Evolutionary conservation across 2,797 vertebrate species (phyloP), one percentile per base, ranked within the genome.

Genomic region (Ambastaia sidthimunki): DNA sequence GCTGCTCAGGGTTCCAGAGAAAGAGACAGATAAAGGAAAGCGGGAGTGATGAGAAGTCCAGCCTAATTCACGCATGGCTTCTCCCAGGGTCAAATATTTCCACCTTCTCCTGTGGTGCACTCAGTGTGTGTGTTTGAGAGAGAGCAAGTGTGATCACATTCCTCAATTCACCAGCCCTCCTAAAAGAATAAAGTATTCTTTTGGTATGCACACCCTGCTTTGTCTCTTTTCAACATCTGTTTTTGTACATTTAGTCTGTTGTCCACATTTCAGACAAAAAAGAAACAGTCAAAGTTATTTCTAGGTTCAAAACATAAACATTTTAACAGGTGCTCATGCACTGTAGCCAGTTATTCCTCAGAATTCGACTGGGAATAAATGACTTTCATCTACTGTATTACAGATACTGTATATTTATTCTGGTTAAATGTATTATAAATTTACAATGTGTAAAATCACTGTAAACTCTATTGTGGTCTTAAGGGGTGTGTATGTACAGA

Each of bases 31-130:
- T 44, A 66, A 57, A 34, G 74, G 44, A 18, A 2, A 76, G 48
- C 55, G 19, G 23, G 23, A 47, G 34, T 37, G 28, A 82, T 57
- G 59, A 31, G 59, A 34, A 75, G 69, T 69, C 62, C n/a, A 78
- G 7, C 28, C 44, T 48, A 44, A 41, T 69, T 78, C 55, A 78
- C 3, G 19, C 57, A 69, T 70, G 65, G 71, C 44, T 67, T 78
- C 50, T 73, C 54, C n/a, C 19, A 54, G 63, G 81, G 75, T 78
- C 75, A 78, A 57, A 78, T 78, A 41, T 82, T 82, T 78, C 65
- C 69, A 69, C 50, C 63, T 60, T 62, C 34, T 57, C 15, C 52
- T 69, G 66, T 60, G 54, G 54, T 59, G 75, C 37, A 15, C 25
- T 66, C 37, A 48, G 60, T 60, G 65, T 59, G 62, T 66, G 48